Base-by-base conservation (phyloP, 2,888 invertebrate genomes). In the Tetheella fluctuosa region DNA sequence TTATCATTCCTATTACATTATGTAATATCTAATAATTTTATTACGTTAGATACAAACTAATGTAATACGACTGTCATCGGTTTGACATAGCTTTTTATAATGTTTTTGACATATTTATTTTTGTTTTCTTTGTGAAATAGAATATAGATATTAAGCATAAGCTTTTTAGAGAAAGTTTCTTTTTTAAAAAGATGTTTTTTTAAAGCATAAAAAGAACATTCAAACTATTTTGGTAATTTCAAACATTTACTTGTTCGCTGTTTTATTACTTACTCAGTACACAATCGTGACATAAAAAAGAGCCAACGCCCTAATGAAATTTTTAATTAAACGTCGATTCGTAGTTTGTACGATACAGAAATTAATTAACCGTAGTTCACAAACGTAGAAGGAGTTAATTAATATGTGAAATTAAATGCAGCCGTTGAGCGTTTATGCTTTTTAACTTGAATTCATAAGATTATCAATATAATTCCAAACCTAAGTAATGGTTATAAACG, bases 1-100 rank as follows among this genome's bases (percentile, higher is more conserved):
- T 82, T 81, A 80, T 74, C 75, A 78, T 77, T 74, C 48, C 69
- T 48, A 67, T 61, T 61, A 56, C 59, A 34, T 37, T 37, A 56
- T 59, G 52, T 59, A 63, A 61, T 59, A 54, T 60, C 55, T 59
- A 59, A 57, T 20, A 48, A 10, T 48, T 20, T 48, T 20, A 20
- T 48, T n/a, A 20, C 48, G n/a, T 48, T 48, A 0, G 48, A 48
- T 48, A 20, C 20, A 20, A 20, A n/a, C 39, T 48, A 48, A 48
- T 48, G 48, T 15, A 20, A 7, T 4, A 20, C 1, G 1, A 20
- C 10, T 17, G 39, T 39, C 13, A 34, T 34, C 7, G 7, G 5
- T 34, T 34, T 34, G n/a, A 0, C 13, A 13, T 13, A 13, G 34
- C 34, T 13, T 34, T 34, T 34, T 13, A 13, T 25, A 4, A 25